These are phyloP conservation scores for Hyperoodon ampullatus DNA, from an alignment of 2,113 vertebrate genomes.

Conservation along the genomic window DNA sequence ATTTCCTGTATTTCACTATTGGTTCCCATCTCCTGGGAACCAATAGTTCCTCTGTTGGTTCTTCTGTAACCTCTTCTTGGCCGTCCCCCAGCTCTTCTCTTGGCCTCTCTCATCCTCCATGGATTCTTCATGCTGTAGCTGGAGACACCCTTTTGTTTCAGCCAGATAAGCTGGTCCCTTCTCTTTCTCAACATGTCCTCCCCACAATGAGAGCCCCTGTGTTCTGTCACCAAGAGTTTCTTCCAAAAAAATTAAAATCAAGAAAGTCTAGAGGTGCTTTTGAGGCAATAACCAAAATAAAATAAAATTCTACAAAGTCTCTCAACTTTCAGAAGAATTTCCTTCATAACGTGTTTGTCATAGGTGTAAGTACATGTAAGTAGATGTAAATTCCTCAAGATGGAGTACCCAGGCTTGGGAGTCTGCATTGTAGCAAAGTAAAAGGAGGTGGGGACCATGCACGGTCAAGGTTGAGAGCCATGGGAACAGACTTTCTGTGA, in stretches of 20 bases:
- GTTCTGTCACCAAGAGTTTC: not conserved
- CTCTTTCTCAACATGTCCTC: not conserved
- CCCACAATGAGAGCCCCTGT: accelerated
- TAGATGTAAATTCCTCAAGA: not conserved
- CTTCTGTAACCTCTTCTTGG: not conserved
- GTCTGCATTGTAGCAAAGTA: not conserved
- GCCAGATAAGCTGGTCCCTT: no score
- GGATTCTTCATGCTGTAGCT: not conserved
- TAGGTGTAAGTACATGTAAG: accelerated
- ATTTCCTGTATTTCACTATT: accelerated
- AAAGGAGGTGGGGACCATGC: no score
- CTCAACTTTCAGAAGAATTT: not conserved
- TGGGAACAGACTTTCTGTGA: not conserved
- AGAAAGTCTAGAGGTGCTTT: not conserved
- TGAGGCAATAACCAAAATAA: not conserved
- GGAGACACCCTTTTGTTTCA: not conserved
- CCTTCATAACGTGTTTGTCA: not conserved
- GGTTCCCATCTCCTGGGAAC: not conserved
- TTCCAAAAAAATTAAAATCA: not conserved
- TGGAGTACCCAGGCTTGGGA: not conserved
- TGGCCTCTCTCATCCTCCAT: accelerated
- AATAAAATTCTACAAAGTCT: not conserved
- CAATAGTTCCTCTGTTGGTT: not conserved
- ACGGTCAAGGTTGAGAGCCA: not conserved
- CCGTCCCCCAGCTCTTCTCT: not conserved